Evolutionary conservation across 2,113 vertebrate species (phyloP).

Genomic region (Tamias sibiricus): DNA sequence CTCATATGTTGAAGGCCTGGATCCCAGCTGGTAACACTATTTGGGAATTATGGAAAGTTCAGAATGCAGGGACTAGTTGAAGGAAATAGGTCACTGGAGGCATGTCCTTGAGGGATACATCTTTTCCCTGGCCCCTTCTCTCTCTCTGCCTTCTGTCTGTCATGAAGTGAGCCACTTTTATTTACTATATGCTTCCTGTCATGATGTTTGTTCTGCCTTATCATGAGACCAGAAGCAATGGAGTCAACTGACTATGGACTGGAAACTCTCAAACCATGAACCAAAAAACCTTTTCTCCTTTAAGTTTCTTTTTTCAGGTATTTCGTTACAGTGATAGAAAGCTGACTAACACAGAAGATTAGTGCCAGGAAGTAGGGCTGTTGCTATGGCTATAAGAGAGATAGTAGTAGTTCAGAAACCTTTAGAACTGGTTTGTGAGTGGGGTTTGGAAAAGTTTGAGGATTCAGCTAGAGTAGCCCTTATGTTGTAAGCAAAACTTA

Average conservation of each 20-base stretch:
- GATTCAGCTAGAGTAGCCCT: background rate
- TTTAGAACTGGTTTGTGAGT: background rate
- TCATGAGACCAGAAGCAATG: background rate
- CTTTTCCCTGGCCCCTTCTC: background rate
- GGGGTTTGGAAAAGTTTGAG: background rate
- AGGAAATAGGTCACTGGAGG: background rate
- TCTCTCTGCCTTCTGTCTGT: background rate
- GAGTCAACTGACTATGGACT: background rate
- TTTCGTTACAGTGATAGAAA: background rate
- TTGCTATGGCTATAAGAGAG: background rate
- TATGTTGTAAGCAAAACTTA: background rate
- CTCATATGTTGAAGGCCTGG: background rate
- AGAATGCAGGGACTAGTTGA: background rate
- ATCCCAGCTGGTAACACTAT: background rate
- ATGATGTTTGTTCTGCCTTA: background rate
- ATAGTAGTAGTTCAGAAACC: background rate
- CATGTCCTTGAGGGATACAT: background rate
- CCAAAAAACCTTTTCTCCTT: background rate
- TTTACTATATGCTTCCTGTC: background rate
- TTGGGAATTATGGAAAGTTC: background rate
- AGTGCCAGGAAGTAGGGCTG: background rate
- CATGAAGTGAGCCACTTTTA: background rate
- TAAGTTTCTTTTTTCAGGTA: background rate
- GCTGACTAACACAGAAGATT: background rate
- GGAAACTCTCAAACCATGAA: background rate